Percentiles rank a stretch among this genome's conserved stretches.
Evolutionary conservation across 2,797 vertebrate species (phyloP).

Genomic region (Rhinichthys osculus): DNA sequence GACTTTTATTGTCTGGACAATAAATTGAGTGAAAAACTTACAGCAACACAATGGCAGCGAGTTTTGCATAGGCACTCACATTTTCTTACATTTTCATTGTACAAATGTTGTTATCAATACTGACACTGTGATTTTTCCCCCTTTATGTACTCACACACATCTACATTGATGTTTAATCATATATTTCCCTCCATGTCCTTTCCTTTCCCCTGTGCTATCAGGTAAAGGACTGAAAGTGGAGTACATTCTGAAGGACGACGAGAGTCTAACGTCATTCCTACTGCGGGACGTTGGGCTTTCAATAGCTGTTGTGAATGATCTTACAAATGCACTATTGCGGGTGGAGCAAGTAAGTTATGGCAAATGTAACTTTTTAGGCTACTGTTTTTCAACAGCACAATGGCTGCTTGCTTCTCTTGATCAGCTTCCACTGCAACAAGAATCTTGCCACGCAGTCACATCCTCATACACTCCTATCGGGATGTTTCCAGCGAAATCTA

Average conservation of each 20-base stretch:
- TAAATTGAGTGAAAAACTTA: neutral
- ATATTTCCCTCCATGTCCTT: conserved; percentile 25
- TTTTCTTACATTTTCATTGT: neutral
- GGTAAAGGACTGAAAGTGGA: conserved; percentile 88
- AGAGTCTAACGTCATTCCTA: conserved; percentile 87
- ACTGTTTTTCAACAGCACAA: conserved; percentile 16
- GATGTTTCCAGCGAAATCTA: conserved; percentile 20
- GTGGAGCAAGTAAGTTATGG: conserved; percentile 85
- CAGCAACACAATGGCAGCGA: no score
- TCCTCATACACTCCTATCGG: conserved; percentile 1
- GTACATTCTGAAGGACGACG: conserved; percentile 91
- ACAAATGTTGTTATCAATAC: neutral
- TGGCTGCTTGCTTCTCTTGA: neutral
- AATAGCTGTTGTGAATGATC: conserved; percentile 82
- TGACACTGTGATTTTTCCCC: no score
- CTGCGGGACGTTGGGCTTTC: conserved; percentile 80
- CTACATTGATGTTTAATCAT: conserved; percentile 1
- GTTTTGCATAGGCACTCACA: neutral
- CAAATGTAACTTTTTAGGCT: neutral
- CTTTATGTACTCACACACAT: neutral
- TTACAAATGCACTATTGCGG: conserved; percentile 86
- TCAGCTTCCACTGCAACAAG: neutral
- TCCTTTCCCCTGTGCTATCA: conserved; percentile 59
- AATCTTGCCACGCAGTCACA: neutral
- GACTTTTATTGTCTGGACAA: neutral